These are phyloP conservation scores for Cerastoderma edule DNA, from an alignment of 2,888 invertebrate genomes.

Conservation along the genomic window DNA sequence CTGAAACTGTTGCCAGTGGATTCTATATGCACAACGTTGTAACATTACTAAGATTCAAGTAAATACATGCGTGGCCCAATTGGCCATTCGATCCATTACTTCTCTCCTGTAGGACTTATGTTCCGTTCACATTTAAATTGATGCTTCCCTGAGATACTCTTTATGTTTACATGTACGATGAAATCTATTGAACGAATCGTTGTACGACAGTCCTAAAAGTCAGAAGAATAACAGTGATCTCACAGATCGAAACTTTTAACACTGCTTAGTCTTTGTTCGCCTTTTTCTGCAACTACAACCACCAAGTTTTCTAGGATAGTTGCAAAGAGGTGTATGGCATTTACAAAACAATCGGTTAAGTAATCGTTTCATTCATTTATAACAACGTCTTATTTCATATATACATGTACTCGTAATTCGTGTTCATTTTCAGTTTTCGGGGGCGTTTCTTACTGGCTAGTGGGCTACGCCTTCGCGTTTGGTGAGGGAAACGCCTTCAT, in stretches of 20 bases:
- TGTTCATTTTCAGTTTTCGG: conserved; percentile 65
- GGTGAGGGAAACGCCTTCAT: conserved; percentile 80
- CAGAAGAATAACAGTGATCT: neutral
- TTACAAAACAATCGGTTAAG: no score
- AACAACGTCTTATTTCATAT: neutral
- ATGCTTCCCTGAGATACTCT: neutral
- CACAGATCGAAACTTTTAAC: neutral
- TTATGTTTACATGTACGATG: no score
- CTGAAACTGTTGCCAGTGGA: no score
- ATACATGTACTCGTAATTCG: neutral
- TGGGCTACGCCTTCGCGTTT: conserved; percentile 72
- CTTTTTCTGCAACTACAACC: neutral
- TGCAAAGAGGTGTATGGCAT: no score
- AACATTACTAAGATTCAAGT: no score
- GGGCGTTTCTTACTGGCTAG: conserved; percentile 72
- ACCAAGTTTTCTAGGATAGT: neutral
- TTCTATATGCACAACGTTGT: no score
- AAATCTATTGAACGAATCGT: neutral
- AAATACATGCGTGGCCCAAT: neutral
- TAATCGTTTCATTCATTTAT: no score
- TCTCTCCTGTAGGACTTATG: neutral
- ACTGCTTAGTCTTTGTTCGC: neutral
- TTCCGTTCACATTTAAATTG: neutral
- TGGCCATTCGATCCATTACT: neutral
- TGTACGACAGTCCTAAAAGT: neutral